Evolutionary conservation across 1,140 invertebrate genomes (phyloP), one percentile per base, ranked within the genome.

Genomic region (Pseudomyrmex concolor): DNA sequence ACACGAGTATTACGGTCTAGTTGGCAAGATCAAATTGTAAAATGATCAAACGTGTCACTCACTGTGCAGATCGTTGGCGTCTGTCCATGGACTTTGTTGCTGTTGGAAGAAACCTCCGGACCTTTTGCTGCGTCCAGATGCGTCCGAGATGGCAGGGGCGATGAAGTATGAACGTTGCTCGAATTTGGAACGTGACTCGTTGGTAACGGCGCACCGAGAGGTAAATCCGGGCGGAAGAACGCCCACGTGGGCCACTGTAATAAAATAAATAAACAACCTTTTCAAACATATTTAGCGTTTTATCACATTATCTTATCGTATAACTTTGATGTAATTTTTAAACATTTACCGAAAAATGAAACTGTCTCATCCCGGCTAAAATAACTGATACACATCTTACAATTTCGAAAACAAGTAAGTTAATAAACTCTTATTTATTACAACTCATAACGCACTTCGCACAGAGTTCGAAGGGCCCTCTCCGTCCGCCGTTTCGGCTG

Each of bases 21-120:
- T 78, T 78, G 43, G 64, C 51, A 57, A 43, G 54, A 78, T 78
- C 51, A 59, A 68, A 76, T 76, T n/a, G 8, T 62, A 10, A 34
- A 66, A 78, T 78, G 63, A 78, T 78, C 76, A 70, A 80, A 80
- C 54, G 76, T 80, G 76, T 63, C 48, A 90, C 93, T 93, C 78
- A 94, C 93, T 84, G 92, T 93, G 78, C 93, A 93, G 76, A 94
- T 94, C 17, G 92, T 94, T 45, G 93, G 93, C 62, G 89, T 91
- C 83, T 94, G 92, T 5, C 93, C 93, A 68, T 94, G 93, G n/a
- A 94, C 84, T 62, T 92, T 92, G 51, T 84, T 89, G 25, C 85
- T 77, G 70, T 92, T 87, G 12, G 89, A 68, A 13, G 89, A 63
- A 10, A 74, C 74, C 51, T 93, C 90, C 8, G 84, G 83, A 15